Percentiles rank a stretch among this genome's conserved stretches.
Evolutionary conservation across 2,797 vertebrate genomes (phyloP).

Genomic region (Hylomyscus alleni): DNA sequence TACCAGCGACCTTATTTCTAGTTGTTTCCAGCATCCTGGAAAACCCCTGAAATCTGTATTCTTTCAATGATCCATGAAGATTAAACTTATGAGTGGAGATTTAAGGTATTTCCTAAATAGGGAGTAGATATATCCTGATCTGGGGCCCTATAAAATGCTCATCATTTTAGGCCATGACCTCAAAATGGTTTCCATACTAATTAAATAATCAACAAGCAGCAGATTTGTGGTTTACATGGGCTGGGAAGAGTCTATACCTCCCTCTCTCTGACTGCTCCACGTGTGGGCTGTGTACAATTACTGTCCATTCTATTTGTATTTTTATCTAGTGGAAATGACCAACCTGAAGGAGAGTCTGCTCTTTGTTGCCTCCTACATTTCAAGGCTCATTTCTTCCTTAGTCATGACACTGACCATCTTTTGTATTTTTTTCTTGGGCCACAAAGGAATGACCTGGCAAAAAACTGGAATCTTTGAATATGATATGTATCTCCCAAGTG

Average conservation of each 20-base stretch:
- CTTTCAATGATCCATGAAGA: conserved; percentile 72
- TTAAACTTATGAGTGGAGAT: conserved; percentile 47
- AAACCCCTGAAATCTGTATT: conserved; percentile 75
- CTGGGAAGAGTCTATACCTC: background rate
- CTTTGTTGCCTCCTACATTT: conserved; percentile 85
- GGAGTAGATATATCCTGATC: conserved; percentile 36
- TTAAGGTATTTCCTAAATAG: conserved; percentile 60
- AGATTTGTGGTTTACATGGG: conserved; percentile 68
- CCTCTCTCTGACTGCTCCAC: background rate
- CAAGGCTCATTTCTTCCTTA: conserved; percentile 83
- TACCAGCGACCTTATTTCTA: conserved; percentile 75
- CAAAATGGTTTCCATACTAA: conserved; percentile 44
- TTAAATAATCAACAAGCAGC: conserved; percentile 67
- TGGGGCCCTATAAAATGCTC: conserved; percentile 34
- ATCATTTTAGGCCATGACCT: background rate
- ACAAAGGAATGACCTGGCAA: conserved; percentile 79
- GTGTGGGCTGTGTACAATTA: conserved; percentile 76
- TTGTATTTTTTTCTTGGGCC: conserved; percentile 79
- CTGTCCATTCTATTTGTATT: conserved; percentile 66
- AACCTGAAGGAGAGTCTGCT: conserved; percentile 76
- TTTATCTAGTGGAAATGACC: conserved; percentile 77
- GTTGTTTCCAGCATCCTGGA: conserved; percentile 55
- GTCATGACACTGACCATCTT: conserved; percentile 75
- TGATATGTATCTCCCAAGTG: conserved; percentile 69
- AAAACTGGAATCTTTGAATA: conserved; percentile 78